A percentile compares a stretch with the other conserved stretches of the same genome.
These are phyloP conservation scores for Pangasius sanitwongsei DNA, from an alignment of 2,797 vertebrate species.

Conservation along the genomic window DNA sequence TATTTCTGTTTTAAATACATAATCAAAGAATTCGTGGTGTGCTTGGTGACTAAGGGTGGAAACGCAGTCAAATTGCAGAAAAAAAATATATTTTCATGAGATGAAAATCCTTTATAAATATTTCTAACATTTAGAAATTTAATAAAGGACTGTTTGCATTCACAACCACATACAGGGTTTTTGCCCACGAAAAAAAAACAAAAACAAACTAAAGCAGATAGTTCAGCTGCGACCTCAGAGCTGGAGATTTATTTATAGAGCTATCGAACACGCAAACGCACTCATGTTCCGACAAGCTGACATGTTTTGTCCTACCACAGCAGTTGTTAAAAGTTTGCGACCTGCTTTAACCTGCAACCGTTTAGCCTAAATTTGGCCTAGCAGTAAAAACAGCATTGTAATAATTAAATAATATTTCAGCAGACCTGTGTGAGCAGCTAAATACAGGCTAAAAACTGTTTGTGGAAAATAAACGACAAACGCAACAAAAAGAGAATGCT, in stretches of 20 bases:
- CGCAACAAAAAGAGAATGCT: slow-evolving; percentile 25
- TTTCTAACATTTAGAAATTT: not conserved
- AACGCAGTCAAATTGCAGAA: not conserved
- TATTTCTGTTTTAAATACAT: not conserved
- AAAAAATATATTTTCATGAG: not conserved
- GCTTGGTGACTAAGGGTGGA: not conserved
- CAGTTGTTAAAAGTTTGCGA: slow-evolving; percentile 63
- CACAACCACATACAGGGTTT: not conserved
- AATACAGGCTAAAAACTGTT: slow-evolving; percentile 32
- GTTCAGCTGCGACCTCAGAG: slow-evolving; percentile 58
- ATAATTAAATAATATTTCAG: slow-evolving; percentile 20
- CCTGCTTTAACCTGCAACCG: slow-evolving; percentile 43
- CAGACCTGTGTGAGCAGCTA: slow-evolving; percentile 33
- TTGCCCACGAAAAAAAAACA: not conserved
- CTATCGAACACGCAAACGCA: slow-evolving; percentile 21
- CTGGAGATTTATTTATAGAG: slow-evolving; percentile 63
- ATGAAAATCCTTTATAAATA: not conserved
- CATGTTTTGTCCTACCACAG: not conserved
- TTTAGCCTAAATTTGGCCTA: not conserved
- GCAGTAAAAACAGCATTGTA: not conserved
- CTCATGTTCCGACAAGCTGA: slow-evolving; percentile 9
- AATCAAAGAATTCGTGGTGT: not conserved
- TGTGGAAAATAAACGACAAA: slow-evolving; percentile 30
- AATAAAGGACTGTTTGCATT: not conserved
- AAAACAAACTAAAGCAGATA: not conserved